Percentiles rank a stretch among this genome's conserved stretches.
Conservation (phyloP, 2,888 invertebrate genomes). For the Tetramorium bicarinatum region DNA sequence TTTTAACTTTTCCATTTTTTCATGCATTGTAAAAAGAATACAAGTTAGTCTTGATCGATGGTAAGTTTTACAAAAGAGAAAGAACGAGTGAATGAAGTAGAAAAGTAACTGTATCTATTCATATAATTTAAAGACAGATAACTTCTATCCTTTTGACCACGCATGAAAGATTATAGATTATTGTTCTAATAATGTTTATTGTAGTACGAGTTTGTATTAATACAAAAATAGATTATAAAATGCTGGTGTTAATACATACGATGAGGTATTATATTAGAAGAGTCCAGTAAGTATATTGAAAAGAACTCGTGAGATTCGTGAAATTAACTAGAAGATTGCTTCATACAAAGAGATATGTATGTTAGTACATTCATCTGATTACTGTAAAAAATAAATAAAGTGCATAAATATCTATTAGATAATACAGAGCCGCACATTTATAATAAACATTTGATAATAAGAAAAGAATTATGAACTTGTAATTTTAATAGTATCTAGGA, state of each 20-base stretch:
- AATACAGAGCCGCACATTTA: background rate
- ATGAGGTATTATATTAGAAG: slow-evolving; percentile 33
- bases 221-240: slow-evolving; percentile 52
- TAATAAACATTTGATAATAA: slow-evolving; percentile 23
- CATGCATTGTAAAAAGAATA: slow-evolving; percentile 44
- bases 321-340: slow-evolving; percentile 29
- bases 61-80: background rate
- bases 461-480: background rate
- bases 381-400: slow-evolving; percentile 38
- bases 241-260: slow-evolving; percentile 32
- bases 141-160: slow-evolving; percentile 28
- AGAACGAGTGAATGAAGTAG: background rate
- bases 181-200: slow-evolving; percentile 37
- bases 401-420: slow-evolving; percentile 19
- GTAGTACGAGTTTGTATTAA: slow-evolving; percentile 39
- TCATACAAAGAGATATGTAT: slow-evolving; percentile 33
- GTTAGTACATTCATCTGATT: slow-evolving; percentile 16
- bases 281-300: slow-evolving; percentile 28
- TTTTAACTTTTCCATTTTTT: background rate
- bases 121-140: background rate
- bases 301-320: slow-evolving; percentile 7
- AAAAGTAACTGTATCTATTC: background rate
- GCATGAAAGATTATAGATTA: slow-evolving; percentile 45
- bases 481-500: slow-evolving; percentile 4
- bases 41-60: background rate